phyloP scores from a whole-genome alignment of 2,888 invertebrate species.

The Argynnis bischoffii region DNA sequence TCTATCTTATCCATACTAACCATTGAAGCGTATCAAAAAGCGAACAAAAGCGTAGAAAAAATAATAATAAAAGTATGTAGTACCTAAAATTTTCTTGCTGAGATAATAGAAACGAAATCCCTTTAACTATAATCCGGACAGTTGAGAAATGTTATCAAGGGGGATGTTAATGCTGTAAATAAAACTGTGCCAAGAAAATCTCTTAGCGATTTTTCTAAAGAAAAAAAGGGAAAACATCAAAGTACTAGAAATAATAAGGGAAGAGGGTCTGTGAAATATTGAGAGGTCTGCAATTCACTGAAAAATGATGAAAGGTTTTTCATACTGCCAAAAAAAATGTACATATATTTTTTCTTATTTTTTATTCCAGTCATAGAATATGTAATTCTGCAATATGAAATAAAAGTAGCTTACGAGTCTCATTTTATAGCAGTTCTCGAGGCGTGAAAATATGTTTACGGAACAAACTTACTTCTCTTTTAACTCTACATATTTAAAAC shows the following conservation, averaged over 20 bases:
- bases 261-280: conserved; percentile 24
- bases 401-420: neutral
- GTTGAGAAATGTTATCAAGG: conserved; percentile 10
- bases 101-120: conserved; percentile 6
- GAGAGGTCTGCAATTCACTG: conserved; percentile 18
- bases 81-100: neutral
- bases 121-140: conserved; percentile 6
- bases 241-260: conserved; percentile 25
- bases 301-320: conserved; percentile 23
- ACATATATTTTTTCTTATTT: conserved; percentile 3
- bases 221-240: conserved; percentile 25
- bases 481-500: no score
- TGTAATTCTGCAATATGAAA: neutral
- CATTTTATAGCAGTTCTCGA: no score
- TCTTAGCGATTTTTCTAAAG: conserved; percentile 20
- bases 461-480: no score
- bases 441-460: no score
- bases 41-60: no score
- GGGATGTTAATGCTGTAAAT: conserved; percentile 13
- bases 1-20: no score
- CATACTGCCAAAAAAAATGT: conserved; percentile 15
- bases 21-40: no score
- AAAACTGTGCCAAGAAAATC: conserved; percentile 12
- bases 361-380: conserved; percentile 1
- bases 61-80: neutral